A percentile compares a stretch with the other conserved stretches of the same genome.
Evolutionary conservation across 2,888 invertebrate species (phyloP).

Genomic region (Acleris holmiana): DNA sequence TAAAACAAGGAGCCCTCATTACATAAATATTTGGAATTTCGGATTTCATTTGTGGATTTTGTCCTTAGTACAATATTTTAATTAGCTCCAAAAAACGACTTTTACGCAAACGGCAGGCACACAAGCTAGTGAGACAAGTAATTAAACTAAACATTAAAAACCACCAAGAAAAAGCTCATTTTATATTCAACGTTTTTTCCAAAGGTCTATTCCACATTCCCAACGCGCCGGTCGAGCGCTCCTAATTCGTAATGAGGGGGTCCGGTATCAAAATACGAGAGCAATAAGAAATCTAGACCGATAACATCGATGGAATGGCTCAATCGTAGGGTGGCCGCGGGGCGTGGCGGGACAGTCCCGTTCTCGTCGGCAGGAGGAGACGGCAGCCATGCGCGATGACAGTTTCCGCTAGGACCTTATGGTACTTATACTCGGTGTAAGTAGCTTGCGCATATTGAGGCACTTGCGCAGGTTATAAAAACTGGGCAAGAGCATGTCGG

Average conservation of each 20-base stretch:
- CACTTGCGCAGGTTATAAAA: not conserved
- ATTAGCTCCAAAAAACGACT: too few relatives aligned
- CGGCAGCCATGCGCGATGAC: slow-evolving; percentile 1
- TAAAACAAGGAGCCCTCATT: too few relatives aligned
- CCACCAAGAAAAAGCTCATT: too few relatives aligned
- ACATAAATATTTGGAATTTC: too few relatives aligned
- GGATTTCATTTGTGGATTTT: too few relatives aligned
- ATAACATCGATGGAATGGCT: slow-evolving; percentile 76
- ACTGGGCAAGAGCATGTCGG: not conserved
- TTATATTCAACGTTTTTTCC: not conserved
- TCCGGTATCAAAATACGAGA: slow-evolving; percentile 61
- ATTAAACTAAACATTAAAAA: too few relatives aligned
- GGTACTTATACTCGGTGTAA: not conserved
- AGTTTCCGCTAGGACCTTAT: slow-evolving; percentile 2
- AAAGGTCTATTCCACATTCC: slow-evolving; percentile 38
- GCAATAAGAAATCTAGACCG: slow-evolving; percentile 60
- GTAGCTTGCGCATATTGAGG: not conserved
- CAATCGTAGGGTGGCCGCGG: slow-evolving; percentile 54
- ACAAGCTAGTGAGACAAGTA: too few relatives aligned
- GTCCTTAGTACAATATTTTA: too few relatives aligned
- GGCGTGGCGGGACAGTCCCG: slow-evolving; percentile 35
- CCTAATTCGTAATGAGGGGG: slow-evolving; percentile 76
- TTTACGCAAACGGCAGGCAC: too few relatives aligned
- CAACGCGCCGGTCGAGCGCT: slow-evolving; percentile 53
- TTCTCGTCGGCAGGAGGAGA: slow-evolving; percentile 28